Conservation (phyloP, 1,140 invertebrate genomes). For the Diachasma alloeum region DNA sequence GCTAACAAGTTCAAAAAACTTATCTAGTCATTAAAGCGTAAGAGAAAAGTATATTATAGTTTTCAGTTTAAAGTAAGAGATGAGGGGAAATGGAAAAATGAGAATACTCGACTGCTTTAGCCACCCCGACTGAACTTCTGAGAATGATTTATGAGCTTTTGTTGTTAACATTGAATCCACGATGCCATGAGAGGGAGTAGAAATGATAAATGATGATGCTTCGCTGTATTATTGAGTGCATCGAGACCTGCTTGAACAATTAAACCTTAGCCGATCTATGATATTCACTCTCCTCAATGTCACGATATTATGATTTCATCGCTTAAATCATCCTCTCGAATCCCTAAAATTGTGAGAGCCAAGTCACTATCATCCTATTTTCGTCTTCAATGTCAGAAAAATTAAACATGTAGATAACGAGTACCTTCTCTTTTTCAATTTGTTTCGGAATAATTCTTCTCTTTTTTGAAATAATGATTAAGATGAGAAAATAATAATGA, state of each 20-base stretch:
- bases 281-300: not conserved
- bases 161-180: constrained; percentile 36
- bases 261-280: not conserved
- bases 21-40: constrained; percentile 62
- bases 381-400: not conserved
- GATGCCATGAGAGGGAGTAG: constrained; percentile 3
- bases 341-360: not conserved
- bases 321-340: not conserved
- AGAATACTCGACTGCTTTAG: constrained; percentile 31
- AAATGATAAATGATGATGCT: constrained; percentile 4
- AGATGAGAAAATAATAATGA: not conserved
- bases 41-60: constrained; percentile 27
- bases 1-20: constrained; percentile 35
- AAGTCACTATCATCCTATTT: not conserved
- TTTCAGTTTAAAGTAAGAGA: constrained; percentile 38
- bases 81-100: constrained; percentile 43
- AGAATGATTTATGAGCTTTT: constrained; percentile 43
- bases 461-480: not conserved
- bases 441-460: not conserved
- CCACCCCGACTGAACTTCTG: constrained; percentile 50
- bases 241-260: constrained; percentile 19
- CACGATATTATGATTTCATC: not conserved
- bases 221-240: constrained; percentile 13
- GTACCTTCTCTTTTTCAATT: not conserved
- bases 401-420: not conserved